Conservation (phyloP, 2,888 invertebrate genomes). For the Trissoscelio sp. region DNA sequence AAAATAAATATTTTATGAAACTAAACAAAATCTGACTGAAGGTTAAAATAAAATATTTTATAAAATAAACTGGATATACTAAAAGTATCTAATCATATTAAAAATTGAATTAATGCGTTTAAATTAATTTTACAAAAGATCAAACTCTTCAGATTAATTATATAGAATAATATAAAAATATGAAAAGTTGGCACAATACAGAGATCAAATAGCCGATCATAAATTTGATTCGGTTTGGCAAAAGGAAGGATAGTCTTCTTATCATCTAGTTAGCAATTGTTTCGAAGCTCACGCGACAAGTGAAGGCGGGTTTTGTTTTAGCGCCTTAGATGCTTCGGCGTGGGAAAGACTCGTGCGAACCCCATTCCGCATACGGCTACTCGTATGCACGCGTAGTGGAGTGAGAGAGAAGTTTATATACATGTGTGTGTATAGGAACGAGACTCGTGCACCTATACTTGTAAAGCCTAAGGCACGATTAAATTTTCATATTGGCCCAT, state of each 20-base stretch:
- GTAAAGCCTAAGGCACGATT: too few species aligned
- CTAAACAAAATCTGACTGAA: too few species aligned
- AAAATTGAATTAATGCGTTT: too few species aligned
- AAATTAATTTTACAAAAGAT: too few species aligned
- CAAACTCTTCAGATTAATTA: too few species aligned
- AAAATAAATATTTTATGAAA: too few species aligned
- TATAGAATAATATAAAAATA: too few species aligned
- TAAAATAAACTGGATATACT: too few species aligned
- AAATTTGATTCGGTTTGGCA: constrained; percentile 9
- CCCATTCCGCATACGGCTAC: constrained; percentile 67
- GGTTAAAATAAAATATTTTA: too few species aligned
- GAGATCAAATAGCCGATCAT: neutral
- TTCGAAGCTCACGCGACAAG: constrained; percentile 63
- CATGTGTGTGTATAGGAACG: constrained; percentile 14
- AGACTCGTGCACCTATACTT: constrained; percentile 7
- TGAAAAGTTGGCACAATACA: neutral
- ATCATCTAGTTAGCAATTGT: constrained; percentile 55
- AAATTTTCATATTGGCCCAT: too few species aligned
- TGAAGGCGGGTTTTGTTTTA: constrained; percentile 79
- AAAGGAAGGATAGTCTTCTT: constrained; percentile 32
- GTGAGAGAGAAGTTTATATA: constrained; percentile 1
- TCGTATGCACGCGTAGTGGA: constrained; percentile 55
- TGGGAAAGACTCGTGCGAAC: constrained; percentile 79
- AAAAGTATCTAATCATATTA: too few species aligned
- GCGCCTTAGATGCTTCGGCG: constrained; percentile 79